Evolutionary conservation across 2,888 invertebrate species (phyloP).

Genomic region (Aspidiotus rigidus): DNA sequence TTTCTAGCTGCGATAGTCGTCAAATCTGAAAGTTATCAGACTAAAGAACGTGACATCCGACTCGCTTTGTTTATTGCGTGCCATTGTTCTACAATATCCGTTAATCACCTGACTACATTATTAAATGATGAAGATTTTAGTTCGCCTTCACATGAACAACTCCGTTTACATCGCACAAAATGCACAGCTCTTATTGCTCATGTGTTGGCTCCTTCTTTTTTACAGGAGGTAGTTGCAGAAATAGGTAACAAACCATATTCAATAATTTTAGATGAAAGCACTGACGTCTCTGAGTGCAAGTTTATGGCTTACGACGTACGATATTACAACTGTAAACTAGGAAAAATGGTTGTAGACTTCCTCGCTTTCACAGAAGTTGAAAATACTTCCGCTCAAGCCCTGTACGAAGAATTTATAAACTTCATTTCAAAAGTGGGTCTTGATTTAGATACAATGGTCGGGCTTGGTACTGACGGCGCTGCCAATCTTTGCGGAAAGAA

Average conservation of each 20-base stretch:
- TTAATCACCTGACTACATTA: constrained; percentile 7
- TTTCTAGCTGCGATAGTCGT: too few species aligned
- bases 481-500: constrained; percentile 38
- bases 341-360: constrained; percentile 35
- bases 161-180: constrained; percentile 36
- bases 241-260: constrained; percentile 32
- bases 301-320: constrained; percentile 35
- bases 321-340: constrained; percentile 36
- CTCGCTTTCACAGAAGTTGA: constrained; percentile 33
- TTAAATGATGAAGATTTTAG: constrained; percentile 23
- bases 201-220: constrained; percentile 36
- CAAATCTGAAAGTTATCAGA: constrained; percentile 6
- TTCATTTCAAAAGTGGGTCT: constrained; percentile 26
- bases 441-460: constrained; percentile 36
- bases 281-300: constrained; percentile 34
- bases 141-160: constrained; percentile 32
- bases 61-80: constrained; percentile 10
- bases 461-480: constrained; percentile 39
- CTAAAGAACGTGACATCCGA: constrained; percentile 10
- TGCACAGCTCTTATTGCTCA: constrained; percentile 37
- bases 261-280: too few species aligned
- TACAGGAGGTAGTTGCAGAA: constrained; percentile 33
- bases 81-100: constrained; percentile 12
- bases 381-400: constrained; percentile 9
- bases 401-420: constrained; percentile 5